phyloP scores from a whole-genome alignment of 2,113 vertebrate genomes.

The Petroica traversi region DNA sequence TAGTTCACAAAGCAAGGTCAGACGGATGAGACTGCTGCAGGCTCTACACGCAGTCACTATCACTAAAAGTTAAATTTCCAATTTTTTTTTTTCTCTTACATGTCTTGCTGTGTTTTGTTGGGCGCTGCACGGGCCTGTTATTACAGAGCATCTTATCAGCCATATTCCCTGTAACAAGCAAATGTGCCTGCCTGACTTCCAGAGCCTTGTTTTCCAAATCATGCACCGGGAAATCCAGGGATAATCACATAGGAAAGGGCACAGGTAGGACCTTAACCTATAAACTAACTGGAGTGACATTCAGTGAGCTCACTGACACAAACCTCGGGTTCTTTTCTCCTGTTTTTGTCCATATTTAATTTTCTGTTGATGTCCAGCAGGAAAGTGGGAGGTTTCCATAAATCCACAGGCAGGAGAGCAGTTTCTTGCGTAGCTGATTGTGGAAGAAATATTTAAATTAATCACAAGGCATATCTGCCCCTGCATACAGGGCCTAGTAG shows the following conservation, averaged over 20 bases:
- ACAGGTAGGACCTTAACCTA: neutral
- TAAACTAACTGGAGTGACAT: neutral
- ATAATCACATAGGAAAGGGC: neutral
- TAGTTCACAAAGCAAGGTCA: constrained; percentile 71
- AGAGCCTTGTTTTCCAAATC: neutral
- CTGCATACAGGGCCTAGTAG: neutral
- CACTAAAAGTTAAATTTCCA: constrained; percentile 71
- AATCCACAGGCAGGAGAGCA: neutral
- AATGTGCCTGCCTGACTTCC: neutral
- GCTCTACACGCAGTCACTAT: constrained; percentile 60
- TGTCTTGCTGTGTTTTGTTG: constrained; percentile 16
- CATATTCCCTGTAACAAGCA: neutral
- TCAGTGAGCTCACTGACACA: neutral
- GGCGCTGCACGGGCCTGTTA: neutral
- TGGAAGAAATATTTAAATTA: neutral
- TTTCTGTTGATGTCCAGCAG: neutral
- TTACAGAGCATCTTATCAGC: neutral
- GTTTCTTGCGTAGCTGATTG: neutral
- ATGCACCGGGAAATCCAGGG: neutral
- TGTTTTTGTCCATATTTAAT: neutral
- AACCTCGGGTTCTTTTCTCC: neutral
- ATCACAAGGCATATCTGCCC: neutral
- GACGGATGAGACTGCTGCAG: constrained; percentile 50
- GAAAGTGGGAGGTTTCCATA: neutral
- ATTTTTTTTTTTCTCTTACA: neutral